Percentiles rank a stretch among this genome's conserved stretches.
Evolutionary conservation across 1,140 invertebrate genomes (phyloP).

Genomic region (Habropoda laboriosa): DNA sequence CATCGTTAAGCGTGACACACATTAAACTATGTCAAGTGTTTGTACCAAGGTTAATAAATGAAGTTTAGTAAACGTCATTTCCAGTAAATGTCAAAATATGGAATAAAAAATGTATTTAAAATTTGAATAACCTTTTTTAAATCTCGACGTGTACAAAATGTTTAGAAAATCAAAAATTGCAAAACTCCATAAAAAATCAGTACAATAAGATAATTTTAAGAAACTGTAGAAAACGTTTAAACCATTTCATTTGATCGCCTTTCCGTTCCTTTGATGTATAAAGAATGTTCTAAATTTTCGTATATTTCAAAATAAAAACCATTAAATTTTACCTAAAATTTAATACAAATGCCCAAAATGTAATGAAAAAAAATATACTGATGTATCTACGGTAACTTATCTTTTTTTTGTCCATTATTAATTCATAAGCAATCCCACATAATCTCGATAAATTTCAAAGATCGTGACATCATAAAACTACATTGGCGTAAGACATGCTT

Average conservation of each 20-base stretch:
- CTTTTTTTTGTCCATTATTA: background rate
- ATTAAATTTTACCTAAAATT: background rate
- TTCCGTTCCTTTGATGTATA: too few species aligned
- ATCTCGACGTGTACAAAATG: too few species aligned
- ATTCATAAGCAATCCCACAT: background rate
- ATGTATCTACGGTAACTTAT: background rate
- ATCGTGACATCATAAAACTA: background rate
- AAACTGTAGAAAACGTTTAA: too few species aligned
- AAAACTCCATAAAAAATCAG: too few species aligned
- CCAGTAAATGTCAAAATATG: too few species aligned
- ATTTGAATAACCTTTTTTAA: too few species aligned
- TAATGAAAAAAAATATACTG: background rate
- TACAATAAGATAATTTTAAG: too few species aligned
- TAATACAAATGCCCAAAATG: background rate
- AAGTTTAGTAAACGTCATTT: background rate
- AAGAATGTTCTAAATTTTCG: too few species aligned
- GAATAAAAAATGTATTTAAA: too few species aligned
- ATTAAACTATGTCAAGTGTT: slow-evolving; percentile 7
- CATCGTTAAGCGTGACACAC: background rate
- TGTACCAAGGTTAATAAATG: background rate
- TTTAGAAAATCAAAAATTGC: too few species aligned
- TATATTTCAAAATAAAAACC: too few species aligned
- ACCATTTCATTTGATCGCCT: too few species aligned
- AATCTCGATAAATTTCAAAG: background rate
- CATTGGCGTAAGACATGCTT: background rate